A percentile compares a stretch with the other conserved stretches of the same genome.
Evolutionary conservation across 2,113 vertebrate species (phyloP).

Genomic region (Scolopax mira): DNA sequence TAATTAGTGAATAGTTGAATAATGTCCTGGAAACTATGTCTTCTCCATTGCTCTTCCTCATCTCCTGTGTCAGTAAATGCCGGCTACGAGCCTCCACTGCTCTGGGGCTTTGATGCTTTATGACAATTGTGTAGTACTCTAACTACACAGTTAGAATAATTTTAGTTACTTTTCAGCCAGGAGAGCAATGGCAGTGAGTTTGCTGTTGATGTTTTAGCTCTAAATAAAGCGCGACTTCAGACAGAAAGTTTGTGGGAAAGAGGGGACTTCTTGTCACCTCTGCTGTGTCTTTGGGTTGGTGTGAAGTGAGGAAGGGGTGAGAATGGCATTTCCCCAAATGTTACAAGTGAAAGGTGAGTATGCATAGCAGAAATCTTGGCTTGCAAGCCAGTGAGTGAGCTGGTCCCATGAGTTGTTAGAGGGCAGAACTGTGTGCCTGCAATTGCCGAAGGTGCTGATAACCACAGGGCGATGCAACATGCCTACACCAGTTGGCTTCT

Average conservation of each 20-base stretch:
- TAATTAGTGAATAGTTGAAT: neutral
- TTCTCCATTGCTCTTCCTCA: neutral
- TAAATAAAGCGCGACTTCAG: neutral
- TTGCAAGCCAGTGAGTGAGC: neutral
- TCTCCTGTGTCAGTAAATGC: neutral
- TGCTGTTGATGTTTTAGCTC: neutral
- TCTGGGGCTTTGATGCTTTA: neutral
- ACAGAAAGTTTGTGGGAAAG: neutral
- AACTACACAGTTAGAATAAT: rapidly evolving
- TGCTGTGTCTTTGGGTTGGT: rapidly evolving
- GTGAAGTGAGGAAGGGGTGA: neutral
- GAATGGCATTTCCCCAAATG: neutral
- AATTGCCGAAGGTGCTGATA: rapidly evolving
- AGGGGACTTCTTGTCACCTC: rapidly evolving
- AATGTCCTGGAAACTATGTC: neutral
- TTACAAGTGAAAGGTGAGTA: neutral
- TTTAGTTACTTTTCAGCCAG: neutral
- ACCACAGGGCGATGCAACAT: rapidly evolving
- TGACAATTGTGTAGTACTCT: too few species aligned
- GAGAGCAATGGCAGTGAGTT: neutral
- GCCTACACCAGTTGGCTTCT: neutral
- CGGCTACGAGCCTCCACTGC: neutral
- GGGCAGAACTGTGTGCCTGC: neutral
- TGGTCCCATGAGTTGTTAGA: rapidly evolving
- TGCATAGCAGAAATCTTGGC: neutral